These are phyloP conservation scores for Centropyge bicolor DNA, from an alignment of 2,797 vertebrate genomes.

Conservation along the genomic window DNA sequence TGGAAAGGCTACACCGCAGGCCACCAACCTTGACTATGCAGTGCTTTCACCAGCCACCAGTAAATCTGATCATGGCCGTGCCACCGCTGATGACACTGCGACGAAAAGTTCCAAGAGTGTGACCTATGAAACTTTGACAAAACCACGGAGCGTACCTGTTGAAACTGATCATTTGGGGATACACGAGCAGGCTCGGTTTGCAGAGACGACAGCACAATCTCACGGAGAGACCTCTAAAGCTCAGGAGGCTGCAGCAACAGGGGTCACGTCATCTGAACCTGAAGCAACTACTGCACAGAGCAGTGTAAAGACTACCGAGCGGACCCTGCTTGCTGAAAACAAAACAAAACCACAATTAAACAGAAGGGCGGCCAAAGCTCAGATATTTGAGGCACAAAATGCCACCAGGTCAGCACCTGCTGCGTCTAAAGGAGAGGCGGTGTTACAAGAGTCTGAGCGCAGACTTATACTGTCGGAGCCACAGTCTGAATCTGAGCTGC, in stretches of 20 bases:
- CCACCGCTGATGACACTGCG: constrained; percentile 10
- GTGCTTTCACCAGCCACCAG: constrained; percentile 24
- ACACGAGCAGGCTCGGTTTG: constrained; percentile 33
- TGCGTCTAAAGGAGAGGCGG: constrained; percentile 33
- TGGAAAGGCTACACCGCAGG: constrained; percentile 29
- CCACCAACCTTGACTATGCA: not conserved
- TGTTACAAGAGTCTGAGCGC: constrained; percentile 41
- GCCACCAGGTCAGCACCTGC: constrained; percentile 56
- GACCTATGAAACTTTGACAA: constrained; percentile 36
- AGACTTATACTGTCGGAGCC: constrained; percentile 48
- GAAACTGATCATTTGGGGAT: constrained; percentile 39
- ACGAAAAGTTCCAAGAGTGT: constrained; percentile 23
- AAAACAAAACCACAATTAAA: constrained; percentile 60
- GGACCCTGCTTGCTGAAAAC: constrained; percentile 26
- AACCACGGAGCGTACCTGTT: constrained; percentile 4
- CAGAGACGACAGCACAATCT: constrained; percentile 56
- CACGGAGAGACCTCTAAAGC: constrained; percentile 30
- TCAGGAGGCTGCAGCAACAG: constrained; percentile 33
- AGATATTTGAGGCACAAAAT: constrained; percentile 59
- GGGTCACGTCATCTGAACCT: constrained; percentile 56
- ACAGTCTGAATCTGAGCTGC: constrained; percentile 47
- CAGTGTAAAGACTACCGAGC: constrained; percentile 32
- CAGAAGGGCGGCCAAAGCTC: constrained; percentile 33
- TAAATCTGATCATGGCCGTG: constrained; percentile 15
- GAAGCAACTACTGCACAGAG: constrained; percentile 23